Evolutionary conservation across 2,888 invertebrate species (phyloP), one percentile per base, ranked within the genome.

Genomic region (Rhynchonema sp.): DNA sequence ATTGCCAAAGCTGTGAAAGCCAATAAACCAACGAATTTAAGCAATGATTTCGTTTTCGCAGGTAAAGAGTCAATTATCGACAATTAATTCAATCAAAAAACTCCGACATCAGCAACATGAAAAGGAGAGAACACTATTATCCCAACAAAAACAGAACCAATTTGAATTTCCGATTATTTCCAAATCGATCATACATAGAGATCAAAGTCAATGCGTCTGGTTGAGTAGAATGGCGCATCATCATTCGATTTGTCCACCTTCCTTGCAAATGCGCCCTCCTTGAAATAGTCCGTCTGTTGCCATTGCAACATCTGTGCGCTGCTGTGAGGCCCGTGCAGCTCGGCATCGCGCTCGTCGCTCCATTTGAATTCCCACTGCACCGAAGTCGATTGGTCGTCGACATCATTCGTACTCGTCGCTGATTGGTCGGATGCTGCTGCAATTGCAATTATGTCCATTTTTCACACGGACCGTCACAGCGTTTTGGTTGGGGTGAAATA

Each of bases 301-400:
- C 88, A 91, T 60, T 84, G 82, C 30, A 84, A 80, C 92, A 94
- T 92, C 77, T 91, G 85, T 61, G 82, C 77, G 27, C 85, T 85
- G 1, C 82, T 80, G 73, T 83, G 86, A 0, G 92, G 92, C 0
- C 92, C 92, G 66, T 85, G 82, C 56, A 87, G 75, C 70, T 85
- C 82, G 1, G 82, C 81, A 63, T 82, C 81, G 56, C 83, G 81
- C 60, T 80, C 79, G 68, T 86, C 83, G 57, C 82, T 82, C 86
- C 87, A 87, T 75, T 89, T 90, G 68, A 86, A 87, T 73, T 91
- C 88, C 92, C 92, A 94, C 74, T 79, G 80, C 0, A 86, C 78
- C 67, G 9, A 2, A 2, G 30, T 9, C 9, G 17, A 2, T 22
- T 2, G 46, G 46, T 38, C 46, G 46, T 20, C 38, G 38, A 13